Evolutionary conservation across 2,888 invertebrate species (phyloP).

Genomic region (Eupeodes latifasciatus): DNA sequence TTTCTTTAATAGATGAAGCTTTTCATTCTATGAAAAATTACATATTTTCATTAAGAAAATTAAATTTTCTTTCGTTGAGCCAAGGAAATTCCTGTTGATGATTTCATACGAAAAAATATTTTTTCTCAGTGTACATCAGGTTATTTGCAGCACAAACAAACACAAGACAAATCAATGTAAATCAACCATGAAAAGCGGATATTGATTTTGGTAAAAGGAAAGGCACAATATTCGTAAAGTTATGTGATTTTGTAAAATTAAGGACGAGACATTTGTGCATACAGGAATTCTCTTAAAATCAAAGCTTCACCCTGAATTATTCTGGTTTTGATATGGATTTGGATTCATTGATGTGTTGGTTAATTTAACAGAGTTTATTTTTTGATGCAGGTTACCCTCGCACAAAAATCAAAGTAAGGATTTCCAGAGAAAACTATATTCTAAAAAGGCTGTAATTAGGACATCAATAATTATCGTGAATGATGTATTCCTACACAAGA

Average conservation of each 20-base stretch:
- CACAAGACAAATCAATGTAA: conserved; percentile 52
- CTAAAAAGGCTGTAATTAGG: not conserved
- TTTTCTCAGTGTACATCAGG: no score
- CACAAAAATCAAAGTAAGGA: not conserved
- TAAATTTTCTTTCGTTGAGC: no score
- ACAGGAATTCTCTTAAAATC: conserved; percentile 10
- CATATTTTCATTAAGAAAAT: no score
- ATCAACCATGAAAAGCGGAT: conserved; percentile 61
- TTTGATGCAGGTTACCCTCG: not conserved
- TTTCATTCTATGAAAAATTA: no score
- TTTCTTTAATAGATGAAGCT: no score
- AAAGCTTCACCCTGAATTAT: conserved; percentile 5
- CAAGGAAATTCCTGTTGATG: no score
- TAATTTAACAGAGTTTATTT: conserved; percentile 29
- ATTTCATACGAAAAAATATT: no score
- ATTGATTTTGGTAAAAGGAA: conserved; percentile 60
- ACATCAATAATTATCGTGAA: no score
- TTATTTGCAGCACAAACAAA: not conserved
- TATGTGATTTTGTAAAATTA: conserved; percentile 25
- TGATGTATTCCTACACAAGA: no score
- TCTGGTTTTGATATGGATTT: conserved; percentile 41
- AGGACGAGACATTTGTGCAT: conserved; percentile 1
- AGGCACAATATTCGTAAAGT: not conserved
- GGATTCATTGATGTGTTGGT: conserved; percentile 32
- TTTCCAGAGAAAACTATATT: not conserved